Evolutionary conservation across 2,888 invertebrate species (phyloP).

Genomic region (Phyllotreta cruciferae): DNA sequence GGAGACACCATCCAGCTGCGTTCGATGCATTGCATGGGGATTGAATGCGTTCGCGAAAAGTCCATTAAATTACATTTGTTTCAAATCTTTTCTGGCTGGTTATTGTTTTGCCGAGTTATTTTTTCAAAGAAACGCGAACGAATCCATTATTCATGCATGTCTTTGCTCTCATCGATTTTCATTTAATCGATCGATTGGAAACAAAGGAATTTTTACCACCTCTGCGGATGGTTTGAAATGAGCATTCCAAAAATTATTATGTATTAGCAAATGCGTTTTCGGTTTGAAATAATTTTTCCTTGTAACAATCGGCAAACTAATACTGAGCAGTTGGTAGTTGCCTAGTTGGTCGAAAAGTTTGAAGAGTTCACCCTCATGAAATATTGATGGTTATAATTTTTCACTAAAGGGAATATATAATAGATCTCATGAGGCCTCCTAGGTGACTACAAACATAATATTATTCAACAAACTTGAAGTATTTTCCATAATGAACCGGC

Average conservation of each 20-base stretch:
- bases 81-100: constrained; percentile 12
- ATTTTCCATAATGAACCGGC: constrained; percentile 42
- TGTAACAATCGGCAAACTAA: constrained; percentile 2
- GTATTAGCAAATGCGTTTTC: background rate
- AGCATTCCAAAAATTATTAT: too few species aligned
- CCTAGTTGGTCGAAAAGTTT: constrained; percentile 13
- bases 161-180: constrained; percentile 25
- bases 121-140: constrained; percentile 16
- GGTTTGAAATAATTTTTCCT: background rate
- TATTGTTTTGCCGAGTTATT: constrained; percentile 16
- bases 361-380: constrained; percentile 28
- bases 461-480: constrained; percentile 44
- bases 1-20: too few species aligned
- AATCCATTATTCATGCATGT: constrained; percentile 28
- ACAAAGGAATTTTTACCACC: background rate
- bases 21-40: background rate
- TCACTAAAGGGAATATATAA: constrained; percentile 41
- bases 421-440: constrained; percentile 40
- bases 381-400: constrained; percentile 38
- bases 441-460: constrained; percentile 42
- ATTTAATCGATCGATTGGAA: constrained; percentile 17
- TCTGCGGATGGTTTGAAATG: background rate
- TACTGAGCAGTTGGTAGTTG: constrained; percentile 11
- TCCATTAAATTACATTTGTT: constrained; percentile 7
- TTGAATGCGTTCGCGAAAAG: constrained; percentile 3